These are phyloP conservation scores for Sphyrna mokarran DNA, from an alignment of 2,113 vertebrate genomes.

Conservation along the genomic window DNA sequence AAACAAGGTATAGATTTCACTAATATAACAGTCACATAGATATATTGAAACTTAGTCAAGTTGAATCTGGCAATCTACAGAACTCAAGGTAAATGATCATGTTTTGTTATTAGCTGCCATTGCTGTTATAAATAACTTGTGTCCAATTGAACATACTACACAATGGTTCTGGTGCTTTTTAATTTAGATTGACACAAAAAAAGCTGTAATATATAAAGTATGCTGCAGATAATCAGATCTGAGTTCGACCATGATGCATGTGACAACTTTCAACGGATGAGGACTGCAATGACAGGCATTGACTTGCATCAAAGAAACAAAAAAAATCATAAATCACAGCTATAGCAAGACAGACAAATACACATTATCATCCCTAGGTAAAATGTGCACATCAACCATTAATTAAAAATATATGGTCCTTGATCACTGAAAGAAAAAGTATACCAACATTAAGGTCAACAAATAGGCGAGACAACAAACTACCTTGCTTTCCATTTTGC, in stretches of 20 bases:
- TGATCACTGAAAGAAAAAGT: not conserved
- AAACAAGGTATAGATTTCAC: not conserved
- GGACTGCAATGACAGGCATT: not conserved
- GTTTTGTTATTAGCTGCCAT: not conserved
- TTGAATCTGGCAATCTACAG: not conserved
- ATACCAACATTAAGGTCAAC: not conserved
- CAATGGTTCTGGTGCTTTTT: too few species aligned
- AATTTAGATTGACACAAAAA: not conserved
- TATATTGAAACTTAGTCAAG: not conserved
- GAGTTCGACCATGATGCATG: not conserved
- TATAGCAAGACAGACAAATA: slow-evolving; percentile 7
- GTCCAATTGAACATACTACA: not conserved
- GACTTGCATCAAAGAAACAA: not conserved
- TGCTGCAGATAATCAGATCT: not conserved
- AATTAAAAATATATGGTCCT: not conserved
- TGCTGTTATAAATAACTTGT: too few species aligned
- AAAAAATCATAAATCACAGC: not conserved
- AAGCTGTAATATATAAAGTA: not conserved
- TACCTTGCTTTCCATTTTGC: not conserved
- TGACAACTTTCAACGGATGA: not conserved
- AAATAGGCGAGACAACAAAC: not conserved
- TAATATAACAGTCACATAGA: not conserved
- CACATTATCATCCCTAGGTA: not conserved
- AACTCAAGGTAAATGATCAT: not conserved
- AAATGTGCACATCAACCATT: not conserved